Percentiles rank a stretch among this genome's conserved stretches.
Evolutionary conservation across 2,113 vertebrate genomes (phyloP).

Genomic region (Austrofundulus limnaeus): DNA sequence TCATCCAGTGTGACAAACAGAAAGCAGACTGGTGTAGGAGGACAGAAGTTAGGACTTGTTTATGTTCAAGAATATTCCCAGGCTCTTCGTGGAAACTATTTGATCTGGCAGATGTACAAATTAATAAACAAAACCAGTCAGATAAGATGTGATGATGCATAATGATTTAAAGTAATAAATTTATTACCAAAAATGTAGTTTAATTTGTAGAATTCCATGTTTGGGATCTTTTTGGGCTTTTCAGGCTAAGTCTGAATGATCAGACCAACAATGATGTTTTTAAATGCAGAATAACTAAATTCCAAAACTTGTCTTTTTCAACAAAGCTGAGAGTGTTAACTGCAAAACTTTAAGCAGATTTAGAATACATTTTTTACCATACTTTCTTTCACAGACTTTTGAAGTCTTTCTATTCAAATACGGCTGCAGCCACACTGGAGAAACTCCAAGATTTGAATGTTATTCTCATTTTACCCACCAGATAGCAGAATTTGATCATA

Average conservation of each 20-base stretch:
- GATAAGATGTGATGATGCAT: too few relatives aligned
- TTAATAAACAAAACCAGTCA: too few relatives aligned
- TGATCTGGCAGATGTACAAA: too few relatives aligned
- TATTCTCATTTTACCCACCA: slow-evolving; percentile 18
- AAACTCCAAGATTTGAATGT: not conserved
- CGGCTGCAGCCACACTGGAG: not conserved
- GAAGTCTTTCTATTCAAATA: too few relatives aligned
- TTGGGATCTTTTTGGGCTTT: too few relatives aligned
- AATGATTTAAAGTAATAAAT: too few relatives aligned
- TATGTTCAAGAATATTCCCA: not conserved
- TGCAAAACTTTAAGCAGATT: not conserved
- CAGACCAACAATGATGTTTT: not conserved
- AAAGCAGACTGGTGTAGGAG: not conserved
- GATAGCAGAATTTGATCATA: slow-evolving; percentile 26
- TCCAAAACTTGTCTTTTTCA: too few relatives aligned
- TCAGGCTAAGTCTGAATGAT: not conserved
- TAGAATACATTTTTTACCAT: too few relatives aligned
- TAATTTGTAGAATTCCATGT: too few relatives aligned
- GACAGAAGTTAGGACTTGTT: not conserved
- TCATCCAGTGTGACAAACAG: slow-evolving; percentile 1
- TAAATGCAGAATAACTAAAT: too few relatives aligned
- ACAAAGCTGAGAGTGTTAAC: too few relatives aligned
- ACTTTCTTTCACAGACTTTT: not conserved
- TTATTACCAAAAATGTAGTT: too few relatives aligned
- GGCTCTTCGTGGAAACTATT: not conserved